phyloP scores from a whole-genome alignment of 2,888 invertebrate species.

The Pristionchus exspectatus region DNA sequence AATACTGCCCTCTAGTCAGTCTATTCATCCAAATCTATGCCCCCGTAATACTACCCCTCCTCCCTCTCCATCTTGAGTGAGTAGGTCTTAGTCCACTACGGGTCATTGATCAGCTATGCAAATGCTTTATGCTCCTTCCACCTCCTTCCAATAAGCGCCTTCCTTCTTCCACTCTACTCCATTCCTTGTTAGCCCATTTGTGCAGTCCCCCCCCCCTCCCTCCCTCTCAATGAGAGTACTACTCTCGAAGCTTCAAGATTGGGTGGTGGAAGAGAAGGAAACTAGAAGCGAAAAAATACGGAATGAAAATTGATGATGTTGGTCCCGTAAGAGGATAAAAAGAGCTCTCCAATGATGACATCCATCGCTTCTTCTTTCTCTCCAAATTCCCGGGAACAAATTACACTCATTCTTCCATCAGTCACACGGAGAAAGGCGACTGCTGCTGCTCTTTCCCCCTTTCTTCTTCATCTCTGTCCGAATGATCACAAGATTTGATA shows the following conservation, averaged over 20 bases:
- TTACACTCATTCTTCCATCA: slow-evolving; percentile 40
- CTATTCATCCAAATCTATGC: not conserved
- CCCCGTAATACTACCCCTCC: slow-evolving; percentile 20
- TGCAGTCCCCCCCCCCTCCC: not conserved
- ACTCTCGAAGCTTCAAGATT: not conserved
- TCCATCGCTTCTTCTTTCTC: not conserved
- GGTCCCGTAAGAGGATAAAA: not conserved
- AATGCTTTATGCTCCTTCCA: slow-evolving; percentile 18
- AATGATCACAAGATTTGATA: slow-evolving; percentile 47
- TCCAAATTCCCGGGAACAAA: slow-evolving; percentile 1
- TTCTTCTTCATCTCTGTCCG: not conserved
- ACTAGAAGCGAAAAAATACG: not conserved
- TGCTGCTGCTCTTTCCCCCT: not conserved
- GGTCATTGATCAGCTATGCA: slow-evolving; percentile 48
- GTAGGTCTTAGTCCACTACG: slow-evolving; percentile 40
- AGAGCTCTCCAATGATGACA: not conserved
- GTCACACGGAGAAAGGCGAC: not conserved
- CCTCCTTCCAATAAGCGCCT: not conserved
- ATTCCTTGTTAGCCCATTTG: slow-evolving; percentile 11
- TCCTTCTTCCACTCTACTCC: not conserved
- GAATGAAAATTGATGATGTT: not conserved
- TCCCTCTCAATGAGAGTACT: not conserved
- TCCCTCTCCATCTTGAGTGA: slow-evolving; percentile 13
- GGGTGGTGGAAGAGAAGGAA: not conserved
- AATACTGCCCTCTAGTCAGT: not conserved